Conservation (phyloP, 2,113 vertebrate genomes). For the Macrotus californicus region DNA sequence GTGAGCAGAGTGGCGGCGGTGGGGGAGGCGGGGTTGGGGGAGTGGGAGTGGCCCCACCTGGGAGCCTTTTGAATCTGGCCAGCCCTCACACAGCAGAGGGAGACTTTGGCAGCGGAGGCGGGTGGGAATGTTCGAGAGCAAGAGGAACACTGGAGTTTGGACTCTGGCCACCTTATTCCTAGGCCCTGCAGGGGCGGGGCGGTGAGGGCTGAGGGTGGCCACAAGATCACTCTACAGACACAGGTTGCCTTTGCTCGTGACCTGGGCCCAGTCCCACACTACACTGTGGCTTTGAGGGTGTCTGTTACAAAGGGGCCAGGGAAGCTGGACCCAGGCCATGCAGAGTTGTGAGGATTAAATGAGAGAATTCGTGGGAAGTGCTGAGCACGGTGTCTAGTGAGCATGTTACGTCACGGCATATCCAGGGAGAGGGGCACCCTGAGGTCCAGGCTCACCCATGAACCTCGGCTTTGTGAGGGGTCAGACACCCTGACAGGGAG, state of each 20-base stretch:
- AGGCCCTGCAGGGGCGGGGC: background rate
- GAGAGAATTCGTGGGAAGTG: rapidly evolving
- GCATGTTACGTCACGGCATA: rapidly evolving
- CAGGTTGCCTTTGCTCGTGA: background rate
- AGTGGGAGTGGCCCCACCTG: background rate
- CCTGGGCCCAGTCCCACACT: rapidly evolving
- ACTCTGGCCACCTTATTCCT: background rate
- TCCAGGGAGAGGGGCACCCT: rapidly evolving
- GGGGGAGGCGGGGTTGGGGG: too few relatives aligned
- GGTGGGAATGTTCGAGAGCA: background rate
- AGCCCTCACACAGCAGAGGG: rapidly evolving
- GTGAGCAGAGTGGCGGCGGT: background rate
- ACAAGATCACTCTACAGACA: background rate
- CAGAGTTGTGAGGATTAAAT: background rate
- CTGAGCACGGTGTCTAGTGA: rapidly evolving
- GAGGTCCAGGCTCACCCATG: rapidly evolving
- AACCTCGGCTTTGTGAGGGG: background rate
- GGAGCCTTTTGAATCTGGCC: background rate
- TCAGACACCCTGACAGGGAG: background rate
- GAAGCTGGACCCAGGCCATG: rapidly evolving
- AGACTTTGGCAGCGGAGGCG: background rate
- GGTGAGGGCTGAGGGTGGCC: background rate
- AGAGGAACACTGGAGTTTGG: background rate
- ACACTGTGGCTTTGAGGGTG: rapidly evolving
- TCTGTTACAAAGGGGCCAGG: background rate